Evolutionary conservation across 2,113 vertebrate species (phyloP), one percentile per base, ranked within the genome.

Genomic region (Lontra canadensis): DNA sequence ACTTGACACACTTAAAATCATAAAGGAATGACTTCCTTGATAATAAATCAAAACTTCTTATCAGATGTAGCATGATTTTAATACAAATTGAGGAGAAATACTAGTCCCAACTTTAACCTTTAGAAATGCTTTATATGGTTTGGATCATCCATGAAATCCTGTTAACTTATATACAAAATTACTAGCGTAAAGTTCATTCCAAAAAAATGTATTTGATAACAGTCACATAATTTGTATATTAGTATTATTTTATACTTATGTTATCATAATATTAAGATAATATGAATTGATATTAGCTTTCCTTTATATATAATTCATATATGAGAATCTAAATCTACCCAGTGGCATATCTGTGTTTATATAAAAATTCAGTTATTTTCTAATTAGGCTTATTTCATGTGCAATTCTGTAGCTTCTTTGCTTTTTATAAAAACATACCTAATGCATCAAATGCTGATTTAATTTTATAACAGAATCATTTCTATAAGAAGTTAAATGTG

Each of bases 371-470:
- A 94, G 21, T 39, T 84, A 44, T 57, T 14, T 95, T 89, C 67
- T 88, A 94, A 47, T 91, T 31, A 93, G 34, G 15, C 61, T 91
- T 25, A 82, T 85, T 73, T 90, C 13, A 69, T 88, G 1, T 78
- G 7, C 4, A 83, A 34, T 47, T 94, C 88, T 57, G 18, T 88
- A 94, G 34, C 8, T 94, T 92, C 5, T 7, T 13, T 95, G 91
- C 55, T 85, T 95, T 93, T 84, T 88, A 86, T 74, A 57, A 95
- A 94, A 76, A 65, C 55, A 29, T 76, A 63, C 9, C 7, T 89
- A 36, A 44, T 59, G 4, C 44, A 73, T 76, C 17, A 86, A 65
- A 88, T 4, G 88, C 36, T 83, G 25, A 73, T 90, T 88, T 81
- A 88, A 52, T 93, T 6, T 88, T 79, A 34, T 76, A 59, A 86